Evolutionary conservation across 2,113 vertebrate genomes (phyloP), one percentile per base, ranked within the genome.

Genomic region (Pongo abelii): DNA sequence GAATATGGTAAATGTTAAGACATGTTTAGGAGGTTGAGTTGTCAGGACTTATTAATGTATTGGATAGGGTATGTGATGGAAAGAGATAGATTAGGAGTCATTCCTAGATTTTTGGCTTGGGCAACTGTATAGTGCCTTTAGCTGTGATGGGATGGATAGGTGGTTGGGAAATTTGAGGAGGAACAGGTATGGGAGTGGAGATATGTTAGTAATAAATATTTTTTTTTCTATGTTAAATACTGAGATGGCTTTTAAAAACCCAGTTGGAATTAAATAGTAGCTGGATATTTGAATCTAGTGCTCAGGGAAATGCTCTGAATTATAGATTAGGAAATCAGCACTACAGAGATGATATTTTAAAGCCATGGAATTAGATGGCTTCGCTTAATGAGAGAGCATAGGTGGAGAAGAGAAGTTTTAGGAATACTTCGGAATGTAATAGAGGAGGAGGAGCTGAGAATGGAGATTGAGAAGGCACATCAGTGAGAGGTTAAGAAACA

Each of bases 211-310:
- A 32, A 72, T 93, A 52, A 74, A 52, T 25, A 74, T 64, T 80
- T 52, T 72, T 46, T 64, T 85, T 70, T 57, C 92, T 78, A 8
- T 57, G 35, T 89, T 94, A 84, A 70, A 91, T 91, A 64, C 77
- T 91, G 86, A 79, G 43, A 59, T 83, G 18, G 67, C 61, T 93
- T 97, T 93, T 9, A 89, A 79, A 89, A 96, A 80, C 81, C 27
- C 22, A 87, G 2, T 80, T 57, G 25, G 64, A 84, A 4, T 93
- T 90, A 43, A 89, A 40, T 91, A 69, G 46, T 78, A 78, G 75
- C 70, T 55, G 6, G 23, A 75, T 64, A 64, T 93, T 81, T 96
- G 85, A 88, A 17, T 90, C 55, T 55, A 61, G 48, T 32, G 22
- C 38, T 84, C 81, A 88, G 61, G 13, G 20, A 61, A 88, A 23